Base-by-base conservation (phyloP, 2,888 invertebrate species). In the Lithophane leautieri region DNA sequence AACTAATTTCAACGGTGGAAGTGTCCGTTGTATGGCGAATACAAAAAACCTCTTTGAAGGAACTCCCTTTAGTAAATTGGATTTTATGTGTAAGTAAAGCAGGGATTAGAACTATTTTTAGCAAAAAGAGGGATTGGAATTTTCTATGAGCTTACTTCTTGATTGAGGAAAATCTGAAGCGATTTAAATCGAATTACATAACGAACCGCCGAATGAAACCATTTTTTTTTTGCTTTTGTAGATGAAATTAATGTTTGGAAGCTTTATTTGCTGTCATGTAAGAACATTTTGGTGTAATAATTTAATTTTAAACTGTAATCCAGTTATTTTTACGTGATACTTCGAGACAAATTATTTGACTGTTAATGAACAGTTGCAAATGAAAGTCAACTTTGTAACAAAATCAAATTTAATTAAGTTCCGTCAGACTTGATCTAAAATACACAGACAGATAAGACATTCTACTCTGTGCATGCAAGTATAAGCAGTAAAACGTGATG, bases 1-100 rank as follows among this genome's bases (percentile, higher is more conserved):
- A 89, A 88, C 84, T 91, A 86, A 91, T 90, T 91, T 89, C 72
- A 82, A 71, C 78, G 76, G 52, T 76, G 75, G 79, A 83, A 79
- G 78, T 71, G 79, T 62, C 52, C 81, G 83, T 72, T 86, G 85
- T 86, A 75, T 63, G 77, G 67, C 67, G 86, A 86, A 81, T 88
- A 88, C 69, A 86, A 88, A 86, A 85, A 86, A 83, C 72, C 75
- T 86, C 78, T 86, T 87, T 81, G 77, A 79, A 47, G 73, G 61
- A 76, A 70, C 47, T 73, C 70, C 65, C 62, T 76, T 85, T 65
- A 69, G 67, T 47, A 67, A 70, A 85, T 85, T 82, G 86, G 86
- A 85, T 73, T 73, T 85, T 78, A 63, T 47, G 65, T 68, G 28
- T 58, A 54, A 82, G 61, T 47, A 52, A 25, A 60, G 62, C 63